These are phyloP conservation scores for Epinephelus moara DNA, from an alignment of 2,113 vertebrate genomes.

Conservation along the genomic window DNA sequence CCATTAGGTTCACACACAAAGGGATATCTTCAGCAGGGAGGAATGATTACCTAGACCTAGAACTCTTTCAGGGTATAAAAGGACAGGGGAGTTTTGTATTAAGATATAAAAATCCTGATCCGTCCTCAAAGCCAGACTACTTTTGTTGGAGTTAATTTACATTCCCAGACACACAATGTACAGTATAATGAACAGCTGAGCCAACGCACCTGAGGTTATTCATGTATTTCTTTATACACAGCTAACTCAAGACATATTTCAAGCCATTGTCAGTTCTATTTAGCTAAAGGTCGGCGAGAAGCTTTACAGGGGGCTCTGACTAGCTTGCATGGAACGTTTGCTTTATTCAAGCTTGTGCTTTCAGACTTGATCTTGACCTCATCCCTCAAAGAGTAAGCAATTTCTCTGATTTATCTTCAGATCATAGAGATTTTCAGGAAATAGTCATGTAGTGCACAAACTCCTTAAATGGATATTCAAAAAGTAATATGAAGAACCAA, in stretches of 20 bases:
- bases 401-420: slow-evolving; percentile 2
- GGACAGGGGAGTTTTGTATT: neutral
- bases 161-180: slow-evolving; percentile 19
- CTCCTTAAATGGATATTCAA: neutral
- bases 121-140: slow-evolving; percentile 10
- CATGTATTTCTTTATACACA: slow-evolving; percentile 8
- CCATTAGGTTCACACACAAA: neutral
- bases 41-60: neutral
- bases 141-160: neutral
- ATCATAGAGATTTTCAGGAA: slow-evolving; percentile 7
- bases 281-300: slow-evolving; percentile 32
- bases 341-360: slow-evolving; percentile 37
- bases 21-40: neutral
- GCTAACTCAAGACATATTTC: slow-evolving; percentile 31
- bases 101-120: neutral
- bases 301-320: slow-evolving; percentile 2
- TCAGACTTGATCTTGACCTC: slow-evolving; percentile 26
- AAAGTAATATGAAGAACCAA: neutral
- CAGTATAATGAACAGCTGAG: slow-evolving; percentile 16
- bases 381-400: slow-evolving; percentile 3
- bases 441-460: neutral
- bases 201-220: neutral
- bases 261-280: slow-evolving; percentile 22
- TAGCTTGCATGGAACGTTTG: neutral
- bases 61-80: neutral